Conservation (phyloP, 2,797 vertebrate species). For the Cyclopterus lumpus region DNA sequence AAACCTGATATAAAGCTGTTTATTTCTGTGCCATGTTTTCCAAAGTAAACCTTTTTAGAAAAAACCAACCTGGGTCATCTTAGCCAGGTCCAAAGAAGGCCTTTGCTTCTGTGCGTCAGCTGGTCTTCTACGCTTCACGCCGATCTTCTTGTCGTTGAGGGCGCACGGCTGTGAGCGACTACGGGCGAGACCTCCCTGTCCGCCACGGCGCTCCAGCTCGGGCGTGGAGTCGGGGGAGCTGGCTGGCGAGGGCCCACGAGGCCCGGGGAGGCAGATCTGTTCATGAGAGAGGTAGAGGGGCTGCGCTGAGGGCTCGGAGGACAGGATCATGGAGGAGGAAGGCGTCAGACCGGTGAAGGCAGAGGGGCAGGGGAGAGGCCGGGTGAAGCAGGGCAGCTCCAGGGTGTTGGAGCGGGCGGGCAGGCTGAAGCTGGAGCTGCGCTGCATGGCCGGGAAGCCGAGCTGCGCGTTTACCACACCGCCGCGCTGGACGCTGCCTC, state of each 20-base stretch:
- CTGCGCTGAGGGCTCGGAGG: slow-evolving; percentile 77
- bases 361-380: slow-evolving; percentile 64
- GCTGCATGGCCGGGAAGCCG: slow-evolving; percentile 87
- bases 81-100: slow-evolving; percentile 94
- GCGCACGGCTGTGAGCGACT: slow-evolving; percentile 95
- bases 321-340: slow-evolving; percentile 57
- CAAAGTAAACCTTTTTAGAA: neutral
- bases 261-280: slow-evolving; percentile 86
- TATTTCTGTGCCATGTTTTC: slow-evolving; percentile 8
- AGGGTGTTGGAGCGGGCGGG: slow-evolving; percentile 83
- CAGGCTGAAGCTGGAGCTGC: slow-evolving; percentile 95
- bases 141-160: slow-evolving; percentile 91
- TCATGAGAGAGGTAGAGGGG: slow-evolving; percentile 90
- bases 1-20: neutral
- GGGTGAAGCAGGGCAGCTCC: slow-evolving; percentile 76
- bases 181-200: slow-evolving; percentile 85
- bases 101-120: slow-evolving; percentile 89
- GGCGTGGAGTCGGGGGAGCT: slow-evolving; percentile 91
- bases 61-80: slow-evolving; percentile 94
- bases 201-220: slow-evolving; percentile 84
- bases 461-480: slow-evolving; percentile 50
- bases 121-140: slow-evolving; percentile 90
- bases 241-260: slow-evolving; percentile 78
- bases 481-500: slow-evolving; percentile 89
- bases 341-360: slow-evolving; percentile 67